phyloP scores from a whole-genome alignment of 2,113 vertebrate species.

The Dasyurus viverrinus region DNA sequence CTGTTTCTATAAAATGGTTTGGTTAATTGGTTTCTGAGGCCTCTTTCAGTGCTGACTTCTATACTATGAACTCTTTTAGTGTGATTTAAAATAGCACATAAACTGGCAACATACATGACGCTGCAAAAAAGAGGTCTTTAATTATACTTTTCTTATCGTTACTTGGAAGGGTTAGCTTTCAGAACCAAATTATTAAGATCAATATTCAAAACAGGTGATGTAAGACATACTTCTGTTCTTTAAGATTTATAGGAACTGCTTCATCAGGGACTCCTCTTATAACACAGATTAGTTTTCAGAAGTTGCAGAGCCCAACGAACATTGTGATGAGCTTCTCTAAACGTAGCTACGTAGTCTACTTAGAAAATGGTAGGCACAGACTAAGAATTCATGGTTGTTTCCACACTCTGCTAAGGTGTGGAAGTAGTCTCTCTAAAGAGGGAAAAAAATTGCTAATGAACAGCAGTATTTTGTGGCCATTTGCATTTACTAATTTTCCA shows the following conservation, averaged over 20 bases:
- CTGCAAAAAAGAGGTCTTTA: neutral
- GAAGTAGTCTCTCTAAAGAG: conserved; percentile 37
- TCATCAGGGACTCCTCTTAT: neutral
- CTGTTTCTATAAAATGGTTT: neutral
- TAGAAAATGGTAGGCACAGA: neutral
- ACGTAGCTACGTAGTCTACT: neutral
- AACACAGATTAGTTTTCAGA: neutral
- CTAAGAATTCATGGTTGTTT: neutral
- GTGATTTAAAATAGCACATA: neutral
- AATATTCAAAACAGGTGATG: neutral
- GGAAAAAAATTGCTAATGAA: conserved; percentile 40
- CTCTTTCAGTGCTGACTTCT: neutral
- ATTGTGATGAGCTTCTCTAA: neutral
- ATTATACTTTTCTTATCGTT: neutral
- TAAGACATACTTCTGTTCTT: neutral
- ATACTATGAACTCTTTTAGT: neutral
- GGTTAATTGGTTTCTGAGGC: neutral
- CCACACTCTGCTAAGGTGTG: neutral
- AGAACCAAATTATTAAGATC: neutral
- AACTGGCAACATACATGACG: no score
- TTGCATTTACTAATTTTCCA: neutral
- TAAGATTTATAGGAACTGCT: neutral
- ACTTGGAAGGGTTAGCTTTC: neutral
- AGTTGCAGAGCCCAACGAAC: neutral
- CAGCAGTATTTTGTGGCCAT: neutral